Conservation (phyloP, 2,888 invertebrate species). For the Miltochrista miniata region DNA sequence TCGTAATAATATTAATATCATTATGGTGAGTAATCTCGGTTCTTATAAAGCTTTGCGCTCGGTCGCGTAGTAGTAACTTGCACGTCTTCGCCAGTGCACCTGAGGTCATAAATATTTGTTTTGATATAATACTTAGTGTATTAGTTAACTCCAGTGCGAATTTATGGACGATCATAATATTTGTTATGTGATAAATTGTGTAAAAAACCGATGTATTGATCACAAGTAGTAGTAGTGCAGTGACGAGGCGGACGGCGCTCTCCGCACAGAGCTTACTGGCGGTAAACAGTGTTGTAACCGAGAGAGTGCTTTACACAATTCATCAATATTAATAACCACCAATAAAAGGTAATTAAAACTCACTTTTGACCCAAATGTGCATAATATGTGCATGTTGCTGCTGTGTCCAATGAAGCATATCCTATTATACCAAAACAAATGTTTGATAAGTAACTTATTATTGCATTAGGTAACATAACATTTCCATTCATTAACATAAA, state of each 20-base stretch:
- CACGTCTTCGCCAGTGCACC: slow-evolving; percentile 1
- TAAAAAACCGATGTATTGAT: neutral
- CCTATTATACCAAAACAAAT: no score
- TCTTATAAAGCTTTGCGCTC: neutral
- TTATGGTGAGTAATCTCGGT: slow-evolving; percentile 4
- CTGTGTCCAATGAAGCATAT: neutral
- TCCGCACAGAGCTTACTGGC: neutral
- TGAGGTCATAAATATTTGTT: no score
- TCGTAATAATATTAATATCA: neutral
- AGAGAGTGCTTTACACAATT: neutral
- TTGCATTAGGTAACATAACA: no score
- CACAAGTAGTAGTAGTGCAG: neutral
- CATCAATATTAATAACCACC: neutral
- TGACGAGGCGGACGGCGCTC: neutral
- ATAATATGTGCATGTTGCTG: neutral
- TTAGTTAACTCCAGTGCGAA: neutral
- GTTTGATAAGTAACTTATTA: no score
- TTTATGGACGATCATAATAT: neutral
- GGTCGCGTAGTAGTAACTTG: neutral
- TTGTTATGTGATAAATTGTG: neutral
- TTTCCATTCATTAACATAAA: no score
- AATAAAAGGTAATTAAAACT: slow-evolving; percentile 1
- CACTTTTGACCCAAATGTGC: neutral
- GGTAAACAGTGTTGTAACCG: slow-evolving; percentile 3
- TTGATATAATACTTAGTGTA: no score